Conservation (phyloP, 1,140 invertebrate genomes). For the Proales similis region DNA sequence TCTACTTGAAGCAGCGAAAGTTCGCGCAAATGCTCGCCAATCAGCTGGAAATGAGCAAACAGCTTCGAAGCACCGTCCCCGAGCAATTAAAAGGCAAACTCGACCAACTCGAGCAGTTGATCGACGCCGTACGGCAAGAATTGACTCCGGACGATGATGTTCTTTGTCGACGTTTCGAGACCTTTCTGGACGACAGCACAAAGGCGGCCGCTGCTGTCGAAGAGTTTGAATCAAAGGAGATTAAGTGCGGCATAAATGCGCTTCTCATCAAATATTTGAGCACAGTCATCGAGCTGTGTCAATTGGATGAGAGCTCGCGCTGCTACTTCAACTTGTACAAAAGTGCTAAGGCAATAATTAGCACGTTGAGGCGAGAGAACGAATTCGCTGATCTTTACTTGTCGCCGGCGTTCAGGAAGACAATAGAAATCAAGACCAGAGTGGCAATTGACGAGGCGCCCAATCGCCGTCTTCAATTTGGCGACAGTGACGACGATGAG, state of each 20-base stretch:
- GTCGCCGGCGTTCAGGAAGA: slow-evolving; percentile 18
- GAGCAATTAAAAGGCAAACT: slow-evolving; percentile 11
- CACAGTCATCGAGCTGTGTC: slow-evolving; percentile 17
- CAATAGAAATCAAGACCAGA: too few species aligned
- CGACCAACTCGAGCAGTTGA: slow-evolving; percentile 16
- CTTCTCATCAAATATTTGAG: slow-evolving; percentile 14
- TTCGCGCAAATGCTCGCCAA: slow-evolving; percentile 6
- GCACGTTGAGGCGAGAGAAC: slow-evolving; percentile 2
- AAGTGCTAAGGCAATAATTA: slow-evolving; percentile 1
- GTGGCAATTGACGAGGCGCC: too few species aligned
- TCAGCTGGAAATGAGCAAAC: slow-evolving; percentile 7
- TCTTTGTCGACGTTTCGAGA: slow-evolving; percentile 26
- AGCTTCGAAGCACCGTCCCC: neutral
- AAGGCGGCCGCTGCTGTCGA: neutral
- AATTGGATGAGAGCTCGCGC: slow-evolving; percentile 30
- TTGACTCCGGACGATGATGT: too few species aligned
- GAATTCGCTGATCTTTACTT: slow-evolving; percentile 30
- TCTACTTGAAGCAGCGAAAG: slow-evolving; percentile 60
- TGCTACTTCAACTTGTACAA: slow-evolving; percentile 37
- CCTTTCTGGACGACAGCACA: neutral
- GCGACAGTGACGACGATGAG: slow-evolving; percentile 34
- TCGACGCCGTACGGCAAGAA: too few species aligned
- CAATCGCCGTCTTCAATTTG: neutral
- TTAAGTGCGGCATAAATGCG: too few species aligned
- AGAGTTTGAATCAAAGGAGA: too few species aligned